phyloP scores from a whole-genome alignment of 2,113 vertebrate genomes.

The Garra rufa region DNA sequence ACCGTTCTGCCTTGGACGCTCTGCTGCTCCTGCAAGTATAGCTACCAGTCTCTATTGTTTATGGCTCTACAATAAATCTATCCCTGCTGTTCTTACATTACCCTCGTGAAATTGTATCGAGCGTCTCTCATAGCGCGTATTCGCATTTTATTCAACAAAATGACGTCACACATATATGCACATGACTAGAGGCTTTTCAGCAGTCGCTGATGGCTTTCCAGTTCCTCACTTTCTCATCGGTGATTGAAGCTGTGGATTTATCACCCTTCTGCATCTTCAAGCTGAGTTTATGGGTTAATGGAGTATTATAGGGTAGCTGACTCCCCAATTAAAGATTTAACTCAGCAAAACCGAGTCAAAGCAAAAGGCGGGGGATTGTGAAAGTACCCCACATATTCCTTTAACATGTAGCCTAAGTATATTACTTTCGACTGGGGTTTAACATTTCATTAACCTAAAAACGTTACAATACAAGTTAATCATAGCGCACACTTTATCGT shows the following conservation, averaged over 20 bases:
- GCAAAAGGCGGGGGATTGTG: neutral
- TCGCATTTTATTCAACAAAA: constrained; percentile 61
- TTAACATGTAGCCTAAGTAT: neutral
- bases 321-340: neutral
- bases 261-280: neutral
- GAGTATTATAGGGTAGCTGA: neutral
- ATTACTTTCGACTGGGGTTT: neutral
- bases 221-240: neutral
- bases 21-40: neutral
- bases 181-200: constrained; percentile 55
- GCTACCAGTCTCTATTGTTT: neutral
- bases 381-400: neutral
- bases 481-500: neutral
- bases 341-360: neutral
- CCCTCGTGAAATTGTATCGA: constrained; percentile 39
- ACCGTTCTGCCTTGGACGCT: neutral
- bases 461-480: neutral
- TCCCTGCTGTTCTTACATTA: constrained; percentile 12
- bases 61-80: neutral
- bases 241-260: neutral
- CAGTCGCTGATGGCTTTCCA: neutral
- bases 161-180: constrained; percentile 64
- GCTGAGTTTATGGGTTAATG: neutral
- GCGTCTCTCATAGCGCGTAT: constrained; percentile 53
- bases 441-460: neutral